Evolutionary conservation across 2,888 invertebrate genomes (phyloP).

Genomic region (Rotaria sp.): DNA sequence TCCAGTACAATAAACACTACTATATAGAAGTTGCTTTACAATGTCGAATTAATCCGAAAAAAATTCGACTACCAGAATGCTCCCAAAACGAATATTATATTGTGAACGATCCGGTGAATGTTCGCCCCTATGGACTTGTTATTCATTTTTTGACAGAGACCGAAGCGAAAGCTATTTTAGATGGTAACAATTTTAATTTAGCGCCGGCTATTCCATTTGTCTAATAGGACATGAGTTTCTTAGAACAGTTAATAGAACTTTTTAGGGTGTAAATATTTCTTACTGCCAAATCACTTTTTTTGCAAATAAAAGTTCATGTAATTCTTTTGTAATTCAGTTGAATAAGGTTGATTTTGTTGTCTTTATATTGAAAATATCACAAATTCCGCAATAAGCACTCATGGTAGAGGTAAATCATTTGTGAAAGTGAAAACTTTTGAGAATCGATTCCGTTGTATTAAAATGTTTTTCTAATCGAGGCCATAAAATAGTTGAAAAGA

Average conservation of each 20-base stretch:
- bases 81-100: background rate
- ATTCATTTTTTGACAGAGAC: background rate
- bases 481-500: too few relatives aligned
- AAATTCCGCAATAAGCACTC: too few relatives aligned
- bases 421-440: too few relatives aligned
- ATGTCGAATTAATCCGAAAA: background rate
- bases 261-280: too few relatives aligned
- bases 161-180: background rate
- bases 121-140: background rate
- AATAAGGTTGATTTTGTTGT: too few relatives aligned
- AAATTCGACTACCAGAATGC: background rate
- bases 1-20: background rate
- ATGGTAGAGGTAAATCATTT: too few relatives aligned
- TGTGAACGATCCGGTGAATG: background rate
- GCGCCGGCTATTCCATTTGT: background rate
- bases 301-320: too few relatives aligned
- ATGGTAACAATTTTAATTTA: background rate
- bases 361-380: too few relatives aligned
- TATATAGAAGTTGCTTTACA: background rate
- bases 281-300: too few relatives aligned
- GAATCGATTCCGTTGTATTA: too few relatives aligned
- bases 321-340: too few relatives aligned
- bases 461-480: too few relatives aligned
- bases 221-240: background rate
- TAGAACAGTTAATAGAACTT: background rate